Evolutionary conservation across 2,888 invertebrate species (phyloP), one percentile per base, ranked within the genome.

Genomic region (Eremobia ochroleuca): DNA sequence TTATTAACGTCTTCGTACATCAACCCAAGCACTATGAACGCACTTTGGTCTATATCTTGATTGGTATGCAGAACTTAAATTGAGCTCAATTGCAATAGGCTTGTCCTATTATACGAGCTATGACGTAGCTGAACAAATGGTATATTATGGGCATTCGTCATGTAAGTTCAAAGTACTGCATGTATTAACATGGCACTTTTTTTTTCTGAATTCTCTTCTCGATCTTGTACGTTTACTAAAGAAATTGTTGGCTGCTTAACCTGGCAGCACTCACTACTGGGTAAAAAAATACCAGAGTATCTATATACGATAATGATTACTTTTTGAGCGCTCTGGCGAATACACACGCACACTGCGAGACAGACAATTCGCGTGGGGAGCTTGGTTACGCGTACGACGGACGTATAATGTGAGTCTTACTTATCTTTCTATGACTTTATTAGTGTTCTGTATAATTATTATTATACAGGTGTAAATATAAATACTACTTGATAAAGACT

Each of bases 31-130:
- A 46, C 0, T 2, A 55, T 46, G 37, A 59, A 52, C n/a, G 9
- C 21, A 58, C 49, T 52, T 28, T 28, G 28, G 59, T 80, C 15
- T n/a, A 58, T 40, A 58, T 79, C 59, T 55, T 81, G 37, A 80
- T 72, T 66, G 59, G 31, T 52, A 55, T 11, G n/a, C 61, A 65
- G 85, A 80, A 80, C 80, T 72, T 80, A 59, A 80, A 80, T 85
- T 80, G 80, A 85, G 11, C 65, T 85, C 34, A 85, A 80, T 80
- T 71, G 81, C 31, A 28, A 80, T 71, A 61, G 18, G 65, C 52
- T 61, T 80, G 85, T 55, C 46, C 59, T 85, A 55, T 80, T 66
- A 80, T 1, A n/a, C 0, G 9, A 66, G 21, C 2, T 28, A 61
- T 83, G 52, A 66, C 46, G n/a, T 31, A 15, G 37, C 5, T 61